These are phyloP conservation scores for Gasterosteus nipponicus DNA, from an alignment of 2,113 vertebrate species.

Conservation along the genomic window DNA sequence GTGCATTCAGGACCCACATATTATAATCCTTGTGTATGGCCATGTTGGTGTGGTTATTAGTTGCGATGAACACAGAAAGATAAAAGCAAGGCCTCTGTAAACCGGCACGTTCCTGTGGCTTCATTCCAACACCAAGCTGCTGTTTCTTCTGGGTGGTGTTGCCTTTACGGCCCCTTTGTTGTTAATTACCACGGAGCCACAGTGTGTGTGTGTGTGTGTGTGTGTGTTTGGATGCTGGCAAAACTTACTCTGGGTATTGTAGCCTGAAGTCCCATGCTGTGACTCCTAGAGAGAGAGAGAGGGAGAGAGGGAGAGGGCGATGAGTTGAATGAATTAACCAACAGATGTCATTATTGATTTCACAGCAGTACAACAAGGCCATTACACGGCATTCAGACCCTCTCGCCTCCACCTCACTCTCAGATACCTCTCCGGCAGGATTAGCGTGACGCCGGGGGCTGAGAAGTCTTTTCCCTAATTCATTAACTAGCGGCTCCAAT, in stretches of 20 bases:
- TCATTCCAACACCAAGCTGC: constrained; percentile 28
- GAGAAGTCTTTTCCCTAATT: constrained; percentile 28
- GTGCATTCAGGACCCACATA: neutral
- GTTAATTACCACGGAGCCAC: constrained; percentile 44
- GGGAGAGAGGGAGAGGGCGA: constrained; percentile 28
- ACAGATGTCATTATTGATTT: constrained; percentile 74
- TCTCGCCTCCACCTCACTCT: constrained; percentile 53
- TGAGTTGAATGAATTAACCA: constrained; percentile 66
- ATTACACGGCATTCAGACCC: constrained; percentile 56
- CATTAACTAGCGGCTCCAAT: constrained; percentile 46
- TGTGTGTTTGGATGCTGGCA: constrained; percentile 41
- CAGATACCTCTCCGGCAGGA: constrained; percentile 40
- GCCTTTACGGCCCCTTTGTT: constrained; percentile 20
- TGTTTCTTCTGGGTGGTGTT: constrained; percentile 20
- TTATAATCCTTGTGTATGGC: constrained; percentile 3
- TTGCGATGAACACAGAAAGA: constrained; percentile 32
- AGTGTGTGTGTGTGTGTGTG: constrained; percentile 35
- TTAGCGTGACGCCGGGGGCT: constrained; percentile 38
- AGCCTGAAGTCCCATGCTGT: constrained; percentile 92
- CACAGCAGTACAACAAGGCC: constrained; percentile 57
- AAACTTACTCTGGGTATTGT: constrained; percentile 93
- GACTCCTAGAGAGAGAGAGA: constrained; percentile 83
- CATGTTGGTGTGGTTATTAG: constrained; percentile 18
- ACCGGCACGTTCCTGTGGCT: constrained; percentile 13
- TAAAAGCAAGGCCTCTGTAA: constrained; percentile 29